phyloP scores from a whole-genome alignment of 1,140 invertebrate species.

The Panagrolaimus sp. region DNA sequence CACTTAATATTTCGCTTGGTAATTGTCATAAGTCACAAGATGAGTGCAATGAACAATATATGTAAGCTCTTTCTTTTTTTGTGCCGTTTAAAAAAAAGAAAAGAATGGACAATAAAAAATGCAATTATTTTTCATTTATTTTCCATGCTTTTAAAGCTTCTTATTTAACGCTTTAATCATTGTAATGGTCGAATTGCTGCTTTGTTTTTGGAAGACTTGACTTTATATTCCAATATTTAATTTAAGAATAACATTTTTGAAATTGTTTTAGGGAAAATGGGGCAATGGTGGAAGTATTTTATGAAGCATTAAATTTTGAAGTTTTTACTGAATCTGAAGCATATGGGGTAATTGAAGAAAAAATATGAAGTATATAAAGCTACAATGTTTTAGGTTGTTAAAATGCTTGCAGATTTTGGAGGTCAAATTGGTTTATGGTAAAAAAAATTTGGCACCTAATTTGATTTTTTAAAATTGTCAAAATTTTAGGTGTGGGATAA shows the following conservation, averaged over 20 bases:
- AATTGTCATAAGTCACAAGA: slow-evolving; percentile 37
- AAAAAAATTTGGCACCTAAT: too few relatives aligned
- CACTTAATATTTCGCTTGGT: slow-evolving; percentile 47
- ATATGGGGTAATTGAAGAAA: slow-evolving; percentile 41
- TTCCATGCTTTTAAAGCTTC: too few relatives aligned
- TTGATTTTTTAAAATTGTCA: too few relatives aligned
- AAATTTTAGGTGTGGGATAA: slow-evolving; percentile 41
- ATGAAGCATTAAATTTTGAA: slow-evolving; percentile 51
- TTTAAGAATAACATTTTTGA: too few relatives aligned
- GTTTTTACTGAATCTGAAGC: slow-evolving; percentile 48
- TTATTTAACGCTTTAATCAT: too few relatives aligned
- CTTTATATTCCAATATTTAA: too few relatives aligned
- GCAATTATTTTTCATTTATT: too few relatives aligned
- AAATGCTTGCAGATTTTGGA: slow-evolving; percentile 54
- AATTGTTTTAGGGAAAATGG: slow-evolving; percentile 45
- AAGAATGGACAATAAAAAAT: too few relatives aligned
- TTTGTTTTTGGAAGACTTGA: too few relatives aligned
- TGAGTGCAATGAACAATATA: slow-evolving; percentile 46
- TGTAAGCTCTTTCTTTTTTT: slow-evolving; percentile 25
- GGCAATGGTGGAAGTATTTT: slow-evolving; percentile 53
- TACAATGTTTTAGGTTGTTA: slow-evolving; percentile 42
- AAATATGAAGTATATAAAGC: neutral
- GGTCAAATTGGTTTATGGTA: slow-evolving; percentile 37
- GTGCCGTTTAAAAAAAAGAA: too few relatives aligned
- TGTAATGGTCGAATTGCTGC: too few relatives aligned